Evolutionary conservation across 2,113 vertebrate genomes (phyloP).

Genomic region (Plotosus lineatus): DNA sequence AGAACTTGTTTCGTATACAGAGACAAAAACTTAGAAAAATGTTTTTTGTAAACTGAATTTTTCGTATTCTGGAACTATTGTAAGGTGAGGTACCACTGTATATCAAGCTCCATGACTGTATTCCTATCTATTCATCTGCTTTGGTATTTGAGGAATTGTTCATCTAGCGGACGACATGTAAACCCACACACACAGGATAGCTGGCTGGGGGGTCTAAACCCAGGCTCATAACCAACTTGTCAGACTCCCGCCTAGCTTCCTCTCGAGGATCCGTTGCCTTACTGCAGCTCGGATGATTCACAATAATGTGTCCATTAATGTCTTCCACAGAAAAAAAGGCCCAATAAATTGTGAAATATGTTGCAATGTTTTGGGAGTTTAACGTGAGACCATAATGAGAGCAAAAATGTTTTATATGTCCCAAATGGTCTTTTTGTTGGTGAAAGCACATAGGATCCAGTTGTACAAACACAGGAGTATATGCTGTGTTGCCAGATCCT

Average conservation of each 20-base stretch:
- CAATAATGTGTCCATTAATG: background rate
- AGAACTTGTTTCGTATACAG: too few species aligned
- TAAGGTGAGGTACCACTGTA: too few species aligned
- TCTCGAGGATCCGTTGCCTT: background rate
- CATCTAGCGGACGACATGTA: background rate
- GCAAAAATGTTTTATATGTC: background rate
- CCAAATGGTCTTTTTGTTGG: background rate
- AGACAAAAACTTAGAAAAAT: too few species aligned
- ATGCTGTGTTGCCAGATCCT: too few species aligned
- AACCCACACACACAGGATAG: background rate
- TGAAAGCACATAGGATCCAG: background rate
- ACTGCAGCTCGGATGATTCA: background rate
- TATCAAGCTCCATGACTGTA: too few species aligned
- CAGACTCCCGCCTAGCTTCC: background rate
- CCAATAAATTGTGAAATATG: background rate
- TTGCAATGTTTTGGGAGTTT: background rate
- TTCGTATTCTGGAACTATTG: too few species aligned
- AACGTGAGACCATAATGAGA: background rate
- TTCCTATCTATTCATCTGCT: too few species aligned
- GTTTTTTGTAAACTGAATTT: too few species aligned
- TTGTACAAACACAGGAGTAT: background rate
- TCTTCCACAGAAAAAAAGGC: background rate
- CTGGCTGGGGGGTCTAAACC: background rate
- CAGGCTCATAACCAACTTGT: background rate
- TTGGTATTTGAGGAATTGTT: background rate